These are phyloP conservation scores for Melipona beecheii DNA, from an alignment of 2,888 invertebrate species.

Conservation along the genomic window DNA sequence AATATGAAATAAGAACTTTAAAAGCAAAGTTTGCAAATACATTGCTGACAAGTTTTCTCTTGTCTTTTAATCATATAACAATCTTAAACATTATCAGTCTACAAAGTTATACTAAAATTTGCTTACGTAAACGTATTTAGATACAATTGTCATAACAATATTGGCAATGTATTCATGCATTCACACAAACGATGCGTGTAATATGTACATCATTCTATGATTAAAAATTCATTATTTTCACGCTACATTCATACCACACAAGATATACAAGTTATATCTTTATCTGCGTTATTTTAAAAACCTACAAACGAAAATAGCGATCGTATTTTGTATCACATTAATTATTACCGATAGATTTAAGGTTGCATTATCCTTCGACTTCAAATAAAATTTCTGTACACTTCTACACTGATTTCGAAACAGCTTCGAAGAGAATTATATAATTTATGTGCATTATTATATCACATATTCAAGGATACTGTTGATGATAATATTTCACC, in stretches of 20 bases:
- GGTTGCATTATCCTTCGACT: conserved; percentile 16
- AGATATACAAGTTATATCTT: conserved; percentile 43
- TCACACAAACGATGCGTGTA: conserved; percentile 71
- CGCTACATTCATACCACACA: conserved; percentile 71
- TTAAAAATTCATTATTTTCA: conserved; percentile 69
- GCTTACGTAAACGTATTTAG: conserved; percentile 71
- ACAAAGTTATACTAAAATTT: conserved; percentile 81
- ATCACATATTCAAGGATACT: conserved; percentile 17
- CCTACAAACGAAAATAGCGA: conserved; percentile 38
- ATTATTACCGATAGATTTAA: conserved; percentile 46
- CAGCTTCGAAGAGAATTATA: conserved; percentile 38
- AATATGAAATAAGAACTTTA: conserved; percentile 52
- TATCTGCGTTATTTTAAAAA: conserved; percentile 55
- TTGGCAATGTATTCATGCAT: conserved; percentile 69
- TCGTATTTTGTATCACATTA: conserved; percentile 41
- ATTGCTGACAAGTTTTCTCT: conserved; percentile 62
- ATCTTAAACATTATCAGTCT: conserved; percentile 83
- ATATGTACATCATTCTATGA: conserved; percentile 74
- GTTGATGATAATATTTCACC: conserved; percentile 52
- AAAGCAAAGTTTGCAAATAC: conserved; percentile 72
- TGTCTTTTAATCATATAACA: conserved; percentile 70
- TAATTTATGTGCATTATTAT: conserved; percentile 13
- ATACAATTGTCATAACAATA: conserved; percentile 73
- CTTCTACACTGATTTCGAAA: conserved; percentile 26
- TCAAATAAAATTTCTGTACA: conserved; percentile 43